phyloP scores from a whole-genome alignment of 2,888 invertebrate species.

The Operophtera brumata region DNA sequence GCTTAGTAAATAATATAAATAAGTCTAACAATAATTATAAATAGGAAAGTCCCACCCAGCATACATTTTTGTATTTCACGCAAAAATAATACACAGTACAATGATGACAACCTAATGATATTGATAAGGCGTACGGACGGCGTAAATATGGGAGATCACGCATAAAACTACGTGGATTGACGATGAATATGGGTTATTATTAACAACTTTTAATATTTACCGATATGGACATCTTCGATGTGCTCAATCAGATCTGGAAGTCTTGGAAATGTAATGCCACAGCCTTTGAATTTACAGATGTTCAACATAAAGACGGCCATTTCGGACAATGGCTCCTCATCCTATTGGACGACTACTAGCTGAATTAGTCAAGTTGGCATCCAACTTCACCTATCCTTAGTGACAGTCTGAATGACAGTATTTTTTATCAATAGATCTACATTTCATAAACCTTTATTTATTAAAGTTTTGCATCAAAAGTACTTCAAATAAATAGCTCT shows the following conservation, averaged over 20 bases:
- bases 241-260: constrained; percentile 91
- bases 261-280: constrained; percentile 90
- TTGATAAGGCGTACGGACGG: constrained; percentile 57
- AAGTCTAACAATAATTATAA: constrained; percentile 21
- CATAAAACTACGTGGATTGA: constrained; percentile 47
- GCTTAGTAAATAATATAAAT: constrained; percentile 21
- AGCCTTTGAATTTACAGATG: constrained; percentile 93
- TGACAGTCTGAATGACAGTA: too few species aligned
- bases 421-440: constrained; percentile 13
- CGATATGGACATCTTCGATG: constrained; percentile 93
- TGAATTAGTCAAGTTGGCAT: constrained; percentile 60
- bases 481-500: too few species aligned
- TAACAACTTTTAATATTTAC: constrained; percentile 78
- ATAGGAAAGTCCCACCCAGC: constrained; percentile 20
- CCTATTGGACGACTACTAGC: constrained; percentile 35
- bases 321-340: constrained; percentile 58
- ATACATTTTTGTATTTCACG: constrained; percentile 45
- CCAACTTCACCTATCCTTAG: constrained; percentile 34
- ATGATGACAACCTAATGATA: constrained; percentile 70
- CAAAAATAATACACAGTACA: constrained; percentile 61
- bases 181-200: constrained; percentile 16
- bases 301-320: constrained; percentile 96
- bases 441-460: too few species aligned
- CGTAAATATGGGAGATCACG: constrained; percentile 60
- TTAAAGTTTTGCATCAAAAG: too few species aligned